Percentiles rank a stretch among this genome's conserved stretches.
Conservation (phyloP, 1,140 invertebrate genomes). For the Pseudomyrmex pallidus region DNA sequence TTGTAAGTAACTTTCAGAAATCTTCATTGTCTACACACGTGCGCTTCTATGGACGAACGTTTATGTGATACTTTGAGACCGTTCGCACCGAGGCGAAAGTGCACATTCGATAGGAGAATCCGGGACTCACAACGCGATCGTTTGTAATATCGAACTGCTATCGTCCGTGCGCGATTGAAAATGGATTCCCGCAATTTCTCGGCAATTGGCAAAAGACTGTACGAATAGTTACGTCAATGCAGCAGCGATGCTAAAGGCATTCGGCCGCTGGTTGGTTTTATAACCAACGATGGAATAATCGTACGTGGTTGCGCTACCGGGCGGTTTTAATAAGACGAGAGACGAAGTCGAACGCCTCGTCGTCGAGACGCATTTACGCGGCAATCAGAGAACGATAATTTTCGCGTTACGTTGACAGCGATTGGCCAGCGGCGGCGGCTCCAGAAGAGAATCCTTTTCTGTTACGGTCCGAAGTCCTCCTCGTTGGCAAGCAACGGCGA, state of each 20-base stretch:
- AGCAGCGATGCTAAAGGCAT: too few species aligned
- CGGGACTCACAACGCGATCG: neutral
- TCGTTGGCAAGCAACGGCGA: constrained; percentile 30
- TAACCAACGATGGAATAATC: constrained; percentile 65
- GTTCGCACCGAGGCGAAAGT: too few species aligned
- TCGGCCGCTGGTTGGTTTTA: constrained; percentile 67
- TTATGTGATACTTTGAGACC: neutral
- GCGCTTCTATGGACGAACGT: neutral
- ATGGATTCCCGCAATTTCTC: constrained; percentile 28
- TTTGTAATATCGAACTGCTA: constrained; percentile 48
- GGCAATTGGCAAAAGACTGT: neutral
- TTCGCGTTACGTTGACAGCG: constrained; percentile 72
- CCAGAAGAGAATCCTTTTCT: constrained; percentile 21
- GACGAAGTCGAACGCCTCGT: constrained; percentile 67
- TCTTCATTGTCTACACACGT: neutral
- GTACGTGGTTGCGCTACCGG: constrained; percentile 64
- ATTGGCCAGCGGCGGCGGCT: constrained; percentile 46
- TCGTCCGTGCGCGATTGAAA: constrained; percentile 21
- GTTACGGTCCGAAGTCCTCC: constrained; percentile 5
- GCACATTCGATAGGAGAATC: too few species aligned
- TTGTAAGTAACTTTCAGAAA: neutral
- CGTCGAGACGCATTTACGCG: constrained; percentile 67
- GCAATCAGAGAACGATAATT: constrained; percentile 76
- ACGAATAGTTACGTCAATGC: neutral
- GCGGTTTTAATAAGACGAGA: constrained; percentile 69